Percentiles rank a stretch among this genome's conserved stretches.
Conservation (phyloP, 2,888 invertebrate species). For the Tinea semifulvella region DNA sequence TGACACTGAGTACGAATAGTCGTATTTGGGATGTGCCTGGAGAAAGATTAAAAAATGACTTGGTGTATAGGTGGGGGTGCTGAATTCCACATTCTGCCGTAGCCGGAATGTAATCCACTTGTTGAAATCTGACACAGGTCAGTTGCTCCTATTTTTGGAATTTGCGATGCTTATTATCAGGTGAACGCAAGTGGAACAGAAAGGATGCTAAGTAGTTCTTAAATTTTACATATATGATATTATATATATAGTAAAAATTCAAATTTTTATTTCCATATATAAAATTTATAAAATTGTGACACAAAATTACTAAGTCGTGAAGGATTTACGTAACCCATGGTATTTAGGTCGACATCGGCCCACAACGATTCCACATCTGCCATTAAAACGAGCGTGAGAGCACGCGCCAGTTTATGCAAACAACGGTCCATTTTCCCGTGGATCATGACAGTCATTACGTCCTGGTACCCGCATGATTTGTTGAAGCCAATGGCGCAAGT, state of each 20-base stretch:
- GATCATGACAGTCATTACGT: slow-evolving; percentile 47
- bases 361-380: slow-evolving; percentile 27
- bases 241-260: not conserved
- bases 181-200: too few relatives aligned
- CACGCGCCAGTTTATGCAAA: slow-evolving; percentile 47
- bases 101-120: too few relatives aligned
- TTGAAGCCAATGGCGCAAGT: slow-evolving; percentile 38
- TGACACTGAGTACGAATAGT: slow-evolving; percentile 59
- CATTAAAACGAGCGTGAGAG: slow-evolving; percentile 48
- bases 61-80: too few relatives aligned
- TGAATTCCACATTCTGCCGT: too few relatives aligned
- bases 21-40: slow-evolving; percentile 60
- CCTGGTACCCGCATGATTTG: slow-evolving; percentile 24
- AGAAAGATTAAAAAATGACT: slow-evolving; percentile 1
- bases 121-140: too few relatives aligned
- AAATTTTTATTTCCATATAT: slow-evolving; percentile 7
- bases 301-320: slow-evolving; percentile 29
- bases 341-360: slow-evolving; percentile 36
- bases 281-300: slow-evolving; percentile 11
- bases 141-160: too few relatives aligned
- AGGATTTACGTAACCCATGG: slow-evolving; percentile 27
- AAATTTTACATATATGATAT: too few relatives aligned
- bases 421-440: slow-evolving; percentile 41
- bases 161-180: too few relatives aligned
- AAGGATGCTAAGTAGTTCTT: too few relatives aligned